A percentile compares a stretch with the other conserved stretches of the same genome.
These are phyloP conservation scores for Agonopterix arenella DNA, from an alignment of 2,888 invertebrate genomes.

Conservation along the genomic window DNA sequence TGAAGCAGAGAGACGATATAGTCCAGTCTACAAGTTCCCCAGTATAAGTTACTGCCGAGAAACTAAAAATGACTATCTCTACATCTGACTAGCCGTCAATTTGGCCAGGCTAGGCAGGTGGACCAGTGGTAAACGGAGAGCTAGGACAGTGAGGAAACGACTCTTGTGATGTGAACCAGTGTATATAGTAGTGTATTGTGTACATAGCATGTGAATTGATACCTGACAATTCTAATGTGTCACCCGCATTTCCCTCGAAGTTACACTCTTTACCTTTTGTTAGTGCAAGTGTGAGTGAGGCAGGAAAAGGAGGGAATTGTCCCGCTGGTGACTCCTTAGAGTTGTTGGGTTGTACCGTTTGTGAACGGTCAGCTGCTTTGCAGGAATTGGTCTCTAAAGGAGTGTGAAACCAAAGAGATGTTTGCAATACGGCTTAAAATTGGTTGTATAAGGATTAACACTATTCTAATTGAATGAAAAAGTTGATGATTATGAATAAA, in stretches of 20 bases:
- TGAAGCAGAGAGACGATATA: constrained; percentile 59
- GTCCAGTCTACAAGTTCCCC: constrained; percentile 69
- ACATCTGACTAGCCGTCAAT: constrained; percentile 57
- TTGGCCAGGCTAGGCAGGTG: constrained; percentile 27
- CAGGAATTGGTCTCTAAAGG: constrained; percentile 15
- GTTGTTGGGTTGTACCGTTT: too few relatives aligned
- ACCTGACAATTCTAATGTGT: too few relatives aligned
- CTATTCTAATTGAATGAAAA: too few relatives aligned
- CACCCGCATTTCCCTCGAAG: too few relatives aligned
- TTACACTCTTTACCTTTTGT: too few relatives aligned
- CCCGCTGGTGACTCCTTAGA: too few relatives aligned
- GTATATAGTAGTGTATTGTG: constrained; percentile 57
- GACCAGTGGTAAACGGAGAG: constrained; percentile 25
- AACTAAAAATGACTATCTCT: constrained; percentile 66
- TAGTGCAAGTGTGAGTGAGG: too few relatives aligned
- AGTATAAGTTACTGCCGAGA: constrained; percentile 66
- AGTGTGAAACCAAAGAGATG: constrained; percentile 66
- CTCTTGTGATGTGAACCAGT: constrained; percentile 33
- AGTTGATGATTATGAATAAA: background rate
- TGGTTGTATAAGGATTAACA: too few relatives aligned
- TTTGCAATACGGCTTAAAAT: constrained; percentile 31
- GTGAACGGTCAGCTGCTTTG: too few relatives aligned
- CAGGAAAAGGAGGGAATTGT: too few relatives aligned
- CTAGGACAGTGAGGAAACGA: constrained; percentile 25
- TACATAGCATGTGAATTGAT: constrained; percentile 26